Evolutionary conservation across 2,113 vertebrate genomes (phyloP), one percentile per base, ranked within the genome.

Genomic region (Malurus elegans): DNA sequence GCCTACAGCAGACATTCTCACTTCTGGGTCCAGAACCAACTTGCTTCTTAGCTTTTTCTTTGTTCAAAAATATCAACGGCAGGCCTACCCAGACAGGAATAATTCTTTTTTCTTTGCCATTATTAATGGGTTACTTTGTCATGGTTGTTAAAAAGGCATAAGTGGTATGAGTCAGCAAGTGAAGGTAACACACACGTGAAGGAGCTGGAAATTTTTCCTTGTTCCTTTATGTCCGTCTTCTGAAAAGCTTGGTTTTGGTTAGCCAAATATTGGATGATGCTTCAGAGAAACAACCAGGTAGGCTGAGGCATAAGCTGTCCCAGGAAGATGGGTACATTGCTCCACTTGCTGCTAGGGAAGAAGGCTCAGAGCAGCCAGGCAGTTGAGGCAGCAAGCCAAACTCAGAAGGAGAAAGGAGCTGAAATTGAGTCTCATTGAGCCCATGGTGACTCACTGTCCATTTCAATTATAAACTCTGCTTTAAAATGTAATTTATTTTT

Each of bases 81-180:
- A 75, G 42, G 34, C 48, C 90, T 79, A 54, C 4, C 24, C 73
- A 88, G 42, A 57, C 28, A 60, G 54, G 64, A 66, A 12, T 53
- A 36, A 18, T 14, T 47, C 61, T 34, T 36, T 60, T 51, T 13
- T 17, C 47, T 74, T 80, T 90, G 48, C 47, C 50, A 25, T 50
- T 56, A 64, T 86, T 94, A 95, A 86, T 83, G 62, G 79, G 24
- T 90, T 96, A 86, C 67, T 80, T 34, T 79, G 62, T 53, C 67
- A 69, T 3, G 7, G 67, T 26, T 48, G 54, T 75, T 93, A 85
- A 85, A 90, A 91, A 72, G 66, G 31, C 25, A 2, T 28, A 42
- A 0, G 0, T 69, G 66, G 40, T 42, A 34, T 45, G 82, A 92
- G 29, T 88, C 93, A 96, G 85, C 74, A 75, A 40, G 28, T 50